A percentile compares a stretch with the other conserved stretches of the same genome.
These are phyloP conservation scores for Cepaea hortensis DNA, from an alignment of 2,888 invertebrate species.

Conservation along the genomic window DNA sequence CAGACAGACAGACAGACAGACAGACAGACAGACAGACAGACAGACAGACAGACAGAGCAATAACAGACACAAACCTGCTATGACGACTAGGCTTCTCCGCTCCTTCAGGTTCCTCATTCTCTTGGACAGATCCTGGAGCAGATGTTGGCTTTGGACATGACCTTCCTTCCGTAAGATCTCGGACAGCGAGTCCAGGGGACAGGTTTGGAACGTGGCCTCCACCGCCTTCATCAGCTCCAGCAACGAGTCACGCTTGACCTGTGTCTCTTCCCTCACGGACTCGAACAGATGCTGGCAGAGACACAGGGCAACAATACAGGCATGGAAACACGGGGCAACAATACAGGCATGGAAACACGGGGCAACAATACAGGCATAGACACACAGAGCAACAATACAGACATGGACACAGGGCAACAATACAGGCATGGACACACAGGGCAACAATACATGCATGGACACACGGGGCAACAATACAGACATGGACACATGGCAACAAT, in stretches of 20 bases:
- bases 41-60: neutral
- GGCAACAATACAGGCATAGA: too few species aligned
- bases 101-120: conserved; percentile 10
- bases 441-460: too few species aligned
- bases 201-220: neutral
- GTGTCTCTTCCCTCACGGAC: conserved; percentile 10
- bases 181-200: conserved; percentile 28
- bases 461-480: too few species aligned
- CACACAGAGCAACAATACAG: too few species aligned
- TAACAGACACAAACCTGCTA: conserved; percentile 32
- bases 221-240: conserved; percentile 16
- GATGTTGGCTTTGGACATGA: neutral
- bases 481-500: too few species aligned
- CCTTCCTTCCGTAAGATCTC: conserved; percentile 20
- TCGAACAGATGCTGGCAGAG: conserved; percentile 21
- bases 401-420: too few species aligned
- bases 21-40: neutral
- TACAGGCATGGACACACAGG: too few species aligned
- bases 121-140: conserved; percentile 30
- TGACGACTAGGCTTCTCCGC: conserved; percentile 11
- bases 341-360: too few species aligned
- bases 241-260: conserved; percentile 4
- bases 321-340: too few species aligned
- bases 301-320: neutral
- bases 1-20: too few species aligned